Evolutionary conservation across 1,140 invertebrate species (phyloP), one percentile per base, ranked within the genome.

Genomic region (Chironomus tepperi): DNA sequence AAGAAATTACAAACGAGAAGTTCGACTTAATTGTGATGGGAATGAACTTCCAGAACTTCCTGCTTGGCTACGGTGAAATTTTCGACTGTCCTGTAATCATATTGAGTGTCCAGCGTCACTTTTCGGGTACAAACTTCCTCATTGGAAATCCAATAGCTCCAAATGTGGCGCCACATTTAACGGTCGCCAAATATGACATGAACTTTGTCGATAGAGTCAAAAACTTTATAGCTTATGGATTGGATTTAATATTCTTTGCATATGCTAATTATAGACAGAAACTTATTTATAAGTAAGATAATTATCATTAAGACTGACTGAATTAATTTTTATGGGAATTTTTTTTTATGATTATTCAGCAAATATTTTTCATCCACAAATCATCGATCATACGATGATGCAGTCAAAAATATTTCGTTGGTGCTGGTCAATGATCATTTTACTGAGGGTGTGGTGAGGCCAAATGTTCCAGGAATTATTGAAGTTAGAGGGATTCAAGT

Each of bases 401-500:
- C 78, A 75, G 77, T 77, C 2, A 76, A 47, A 21, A 79, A 79
- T 10, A 78, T 81, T 7, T 77, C 74, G 0, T 34, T 81, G 34
- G 76, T 78, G 0, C 64, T 81, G 3, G 76, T 43, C 74, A 80
- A 81, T 78, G 78, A 80, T 74, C 79, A 80, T 21, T 77, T 81
- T 24, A 81, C 78, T 42, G 78, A 81, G 65, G 80, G 80, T 7
- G 78, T 78, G 8, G 79, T 81, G 43, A 77, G 75, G 21, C 81
- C 84, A 0, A 18, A 79, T 15, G 57, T 83, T 43, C 83, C 83
- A 12, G 77, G 47, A 57, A 34, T 34, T 73, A 76, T 84, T 42
- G 79, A 84, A 74, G 79, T 83, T 24, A 84, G 83, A 9, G 84
- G 84, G 24, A 78, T 84, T 19, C 79, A 84, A 18, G 77, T 83